Evolutionary conservation across 2,113 vertebrate species (phyloP).

Genomic region (Microtus richardsoni): DNA sequence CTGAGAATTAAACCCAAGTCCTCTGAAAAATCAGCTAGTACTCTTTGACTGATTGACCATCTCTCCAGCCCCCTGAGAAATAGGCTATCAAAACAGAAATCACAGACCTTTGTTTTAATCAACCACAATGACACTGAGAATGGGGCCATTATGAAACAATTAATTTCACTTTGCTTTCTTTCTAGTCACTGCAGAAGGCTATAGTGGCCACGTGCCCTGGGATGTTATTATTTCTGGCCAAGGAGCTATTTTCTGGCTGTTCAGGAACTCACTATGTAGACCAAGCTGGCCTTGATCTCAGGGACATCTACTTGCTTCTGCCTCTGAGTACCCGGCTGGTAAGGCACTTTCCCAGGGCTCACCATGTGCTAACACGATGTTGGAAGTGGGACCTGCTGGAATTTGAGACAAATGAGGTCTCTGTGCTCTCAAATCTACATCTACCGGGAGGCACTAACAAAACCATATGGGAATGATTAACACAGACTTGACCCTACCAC

Average conservation of each 20-base stretch:
- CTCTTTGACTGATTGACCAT: neutral
- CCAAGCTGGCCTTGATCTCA: neutral
- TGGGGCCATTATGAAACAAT: rapidly evolving
- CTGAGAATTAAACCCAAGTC: neutral
- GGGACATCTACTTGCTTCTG: neutral
- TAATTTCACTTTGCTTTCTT: neutral
- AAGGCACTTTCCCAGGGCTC: neutral
- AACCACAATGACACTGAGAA: rapidly evolving
- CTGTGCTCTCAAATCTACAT: neutral
- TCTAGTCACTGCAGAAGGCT: neutral
- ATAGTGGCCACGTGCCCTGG: neutral
- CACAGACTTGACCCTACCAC: neutral
- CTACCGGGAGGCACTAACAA: neutral
- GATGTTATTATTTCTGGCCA: neutral
- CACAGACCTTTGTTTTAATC: neutral
- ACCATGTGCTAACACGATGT: neutral
- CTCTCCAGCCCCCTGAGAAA: neutral
- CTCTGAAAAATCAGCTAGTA: neutral
- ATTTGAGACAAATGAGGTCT: neutral
- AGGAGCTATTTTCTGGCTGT: neutral
- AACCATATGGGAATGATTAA: neutral
- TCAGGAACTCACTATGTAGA: neutral
- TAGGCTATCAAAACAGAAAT: neutral
- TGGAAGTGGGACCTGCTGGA: neutral
- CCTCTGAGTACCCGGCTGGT: neutral